Percentiles rank a stretch among this genome's conserved stretches.
These are phyloP conservation scores for Eumerus sabulonum DNA, from an alignment of 2,888 invertebrate genomes.

Conservation along the genomic window DNA sequence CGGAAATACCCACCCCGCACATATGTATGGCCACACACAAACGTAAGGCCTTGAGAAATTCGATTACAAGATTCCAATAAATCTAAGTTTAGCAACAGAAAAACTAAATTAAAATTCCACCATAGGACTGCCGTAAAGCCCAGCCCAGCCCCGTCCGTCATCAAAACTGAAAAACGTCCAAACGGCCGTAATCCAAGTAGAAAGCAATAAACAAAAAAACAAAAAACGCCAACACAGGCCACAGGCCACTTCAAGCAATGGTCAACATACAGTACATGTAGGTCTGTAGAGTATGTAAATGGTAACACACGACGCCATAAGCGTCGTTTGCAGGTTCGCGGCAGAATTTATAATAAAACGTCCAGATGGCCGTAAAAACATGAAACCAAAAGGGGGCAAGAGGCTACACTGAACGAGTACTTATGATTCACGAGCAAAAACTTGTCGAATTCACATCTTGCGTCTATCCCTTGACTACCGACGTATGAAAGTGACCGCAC, in stretches of 20 bases:
- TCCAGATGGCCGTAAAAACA: neutral
- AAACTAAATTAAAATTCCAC: neutral
- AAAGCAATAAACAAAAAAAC: neutral
- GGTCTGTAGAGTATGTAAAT: conserved; percentile 26
- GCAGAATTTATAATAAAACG: neutral
- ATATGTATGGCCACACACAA: neutral
- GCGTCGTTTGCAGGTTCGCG: conserved; percentile 17
- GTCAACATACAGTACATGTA: too few relatives aligned
- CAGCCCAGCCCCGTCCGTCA: conserved; percentile 18
- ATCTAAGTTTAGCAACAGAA: conserved; percentile 6
- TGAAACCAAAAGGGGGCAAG: conserved; percentile 3
- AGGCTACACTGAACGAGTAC: conserved; percentile 24
- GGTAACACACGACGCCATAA: conserved; percentile 3
- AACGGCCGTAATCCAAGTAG: conserved; percentile 7
- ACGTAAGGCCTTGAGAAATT: conserved; percentile 28
- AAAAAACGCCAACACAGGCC: conserved; percentile 24
- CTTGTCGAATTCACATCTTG: neutral
- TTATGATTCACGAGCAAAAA: neutral
- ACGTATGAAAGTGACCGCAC: conserved; percentile 7
- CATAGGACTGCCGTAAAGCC: neutral
- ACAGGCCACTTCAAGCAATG: conserved; percentile 20
- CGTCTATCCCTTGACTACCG: conserved; percentile 6
- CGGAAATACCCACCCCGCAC: neutral
- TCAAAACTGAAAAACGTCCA: conserved; percentile 14
- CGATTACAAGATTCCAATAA: conserved; percentile 24